phyloP scores from a whole-genome alignment of 2,888 invertebrate species.

The Drosophila helvetica region DNA sequence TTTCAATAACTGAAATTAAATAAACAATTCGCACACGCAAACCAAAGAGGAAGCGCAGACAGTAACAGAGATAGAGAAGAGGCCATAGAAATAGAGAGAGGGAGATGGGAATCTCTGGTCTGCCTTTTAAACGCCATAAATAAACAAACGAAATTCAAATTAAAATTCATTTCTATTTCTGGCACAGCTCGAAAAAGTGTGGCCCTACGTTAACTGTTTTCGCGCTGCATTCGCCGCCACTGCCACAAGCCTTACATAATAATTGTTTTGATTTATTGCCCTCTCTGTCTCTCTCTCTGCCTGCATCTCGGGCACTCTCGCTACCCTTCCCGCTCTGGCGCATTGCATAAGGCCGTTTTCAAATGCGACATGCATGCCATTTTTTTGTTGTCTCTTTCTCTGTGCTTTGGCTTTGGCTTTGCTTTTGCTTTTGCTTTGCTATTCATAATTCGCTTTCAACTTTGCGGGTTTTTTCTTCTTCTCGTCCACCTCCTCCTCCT shows the following conservation, averaged over 20 bases:
- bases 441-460: conserved; percentile 56
- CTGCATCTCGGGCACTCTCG: neutral
- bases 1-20: conserved; percentile 45
- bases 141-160: conserved; percentile 38
- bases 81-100: conserved; percentile 8
- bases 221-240: conserved; percentile 19
- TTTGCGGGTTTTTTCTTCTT: conserved; percentile 47
- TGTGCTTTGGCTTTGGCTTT: conserved; percentile 22
- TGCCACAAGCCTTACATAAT: conserved; percentile 66
- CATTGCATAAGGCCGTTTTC: conserved; percentile 67
- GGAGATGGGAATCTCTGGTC: neutral
- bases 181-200: conserved; percentile 34
- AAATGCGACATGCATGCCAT: conserved; percentile 79
- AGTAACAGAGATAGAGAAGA: neutral
- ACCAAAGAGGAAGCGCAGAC: conserved; percentile 2
- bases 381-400: conserved; percentile 42
- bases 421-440: conserved; percentile 35
- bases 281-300: conserved; percentile 40
- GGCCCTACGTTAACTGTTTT: conserved; percentile 46
- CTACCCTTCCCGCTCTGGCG: conserved; percentile 1
- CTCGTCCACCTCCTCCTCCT: neutral
- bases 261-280: conserved; percentile 77
- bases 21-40: conserved; percentile 46
- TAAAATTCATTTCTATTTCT: conserved; percentile 34
- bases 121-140: conserved; percentile 25